Base-by-base conservation (phyloP, 2,797 vertebrate species). In the Melanogrammus aeglefinus region DNA sequence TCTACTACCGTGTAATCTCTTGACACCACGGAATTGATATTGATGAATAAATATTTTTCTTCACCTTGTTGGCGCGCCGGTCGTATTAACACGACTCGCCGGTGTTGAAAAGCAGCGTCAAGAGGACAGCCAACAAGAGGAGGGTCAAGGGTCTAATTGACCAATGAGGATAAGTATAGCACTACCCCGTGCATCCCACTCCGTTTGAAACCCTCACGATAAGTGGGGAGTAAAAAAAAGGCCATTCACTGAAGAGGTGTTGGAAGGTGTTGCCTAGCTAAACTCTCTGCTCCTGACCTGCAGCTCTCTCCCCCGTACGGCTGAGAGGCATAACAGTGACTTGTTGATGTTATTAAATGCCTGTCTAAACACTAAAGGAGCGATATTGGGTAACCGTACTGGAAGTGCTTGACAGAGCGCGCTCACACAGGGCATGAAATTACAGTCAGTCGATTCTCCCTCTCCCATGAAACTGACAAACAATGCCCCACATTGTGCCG, bases 401-500 rank as follows among this genome's bases (percentile, higher is more conserved):
- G 75, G 71, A 73, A 73, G 84, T 87, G 63, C 81, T 76, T 38
- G 71, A 83, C 82, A 85, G 82, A 84, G 80, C 85, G 21, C 79
- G 73, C 87, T 87, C 76, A 84, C 85, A 84, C 44, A 13, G 0
- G 81, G 90, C 82, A 83, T 91, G 84, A 88, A 88, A 91, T 92
- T 88, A 90, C 84, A 90, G 86, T 83, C 84, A 79, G 81, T 27
- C 77, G 75, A 83, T 88, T 79, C 69, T 81, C 86, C 69, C 77
- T 90, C 88, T 91, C 87, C 89, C 86, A 90, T 89, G 87, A 91
- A 90, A 86, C 79, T 38, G 38, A 81, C 82, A 85, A 87, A 93
- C 90, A 92, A 90, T 82, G 83, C 63, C 47, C 71, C 0, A 3
- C 82, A 87, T 83, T 91, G 87, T 91, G n/a, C 51, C 6, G 76